phyloP scores from a whole-genome alignment of 1,140 invertebrate species.

The Aphaenogaster ashmeadi region DNA sequence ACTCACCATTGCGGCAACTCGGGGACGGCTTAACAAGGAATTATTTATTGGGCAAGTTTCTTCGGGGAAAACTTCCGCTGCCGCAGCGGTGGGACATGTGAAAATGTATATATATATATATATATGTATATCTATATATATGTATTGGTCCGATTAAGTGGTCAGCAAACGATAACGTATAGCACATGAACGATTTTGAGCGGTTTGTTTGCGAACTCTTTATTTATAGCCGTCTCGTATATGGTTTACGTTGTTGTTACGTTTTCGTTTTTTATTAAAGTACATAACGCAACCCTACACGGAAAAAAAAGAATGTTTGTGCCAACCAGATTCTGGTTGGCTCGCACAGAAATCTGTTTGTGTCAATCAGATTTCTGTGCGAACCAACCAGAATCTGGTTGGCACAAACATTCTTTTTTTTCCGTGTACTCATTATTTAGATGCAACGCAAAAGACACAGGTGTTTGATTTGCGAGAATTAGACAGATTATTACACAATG shows the following conservation, averaged over 20 bases:
- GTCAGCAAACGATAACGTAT: constrained; percentile 30
- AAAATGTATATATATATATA: constrained; percentile 14
- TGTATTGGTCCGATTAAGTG: constrained; percentile 47
- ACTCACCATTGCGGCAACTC: constrained; percentile 58
- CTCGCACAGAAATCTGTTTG: too few relatives aligned
- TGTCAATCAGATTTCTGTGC: too few relatives aligned
- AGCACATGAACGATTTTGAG: constrained; percentile 12
- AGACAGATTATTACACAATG: neutral
- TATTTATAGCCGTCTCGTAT: constrained; percentile 20
- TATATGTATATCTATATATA: constrained; percentile 3
- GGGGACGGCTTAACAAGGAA: constrained; percentile 73
- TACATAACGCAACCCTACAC: neutral
- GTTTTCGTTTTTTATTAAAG: neutral
- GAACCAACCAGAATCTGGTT: too few relatives aligned
- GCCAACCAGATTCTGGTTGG: too few relatives aligned
- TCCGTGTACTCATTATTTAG: neutral
- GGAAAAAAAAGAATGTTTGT: too few relatives aligned
- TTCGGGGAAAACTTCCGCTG: constrained; percentile 65
- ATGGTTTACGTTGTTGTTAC: neutral
- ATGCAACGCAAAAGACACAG: neutral
- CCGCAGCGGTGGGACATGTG: constrained; percentile 49
- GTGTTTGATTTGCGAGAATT: neutral
- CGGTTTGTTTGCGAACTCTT: constrained; percentile 29
- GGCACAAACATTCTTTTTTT: too few relatives aligned
- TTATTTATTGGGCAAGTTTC: constrained; percentile 80